Conservation (phyloP, 2,113 vertebrate genomes). For the Actenoides hombroni region DNA sequence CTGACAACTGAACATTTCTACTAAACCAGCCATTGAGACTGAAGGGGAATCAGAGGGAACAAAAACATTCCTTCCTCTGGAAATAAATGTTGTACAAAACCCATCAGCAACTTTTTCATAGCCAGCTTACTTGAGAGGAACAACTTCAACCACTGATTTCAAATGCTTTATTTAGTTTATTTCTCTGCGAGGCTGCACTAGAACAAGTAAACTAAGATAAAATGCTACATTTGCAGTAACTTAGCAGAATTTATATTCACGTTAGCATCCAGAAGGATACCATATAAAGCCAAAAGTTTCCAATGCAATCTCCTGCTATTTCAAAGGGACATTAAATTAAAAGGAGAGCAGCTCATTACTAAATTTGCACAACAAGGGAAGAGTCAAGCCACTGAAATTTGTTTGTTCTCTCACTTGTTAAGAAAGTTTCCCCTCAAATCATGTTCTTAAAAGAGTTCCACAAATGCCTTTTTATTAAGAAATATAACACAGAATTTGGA, state of each 20-base stretch:
- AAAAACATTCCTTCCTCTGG: conserved; percentile 48
- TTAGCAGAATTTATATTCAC: neutral
- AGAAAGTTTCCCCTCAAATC: conserved; percentile 9
- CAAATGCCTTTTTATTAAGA: conserved; percentile 26
- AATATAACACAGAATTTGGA: neutral
- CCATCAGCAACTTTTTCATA: neutral
- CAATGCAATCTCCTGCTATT: neutral
- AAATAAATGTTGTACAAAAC: conserved; percentile 52
- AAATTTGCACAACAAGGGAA: conserved; percentile 25
- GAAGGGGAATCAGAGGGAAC: conserved; percentile 41
- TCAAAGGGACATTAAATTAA: conserved; percentile 18
- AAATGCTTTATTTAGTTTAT: neutral
- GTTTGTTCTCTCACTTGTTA: conserved; percentile 23
- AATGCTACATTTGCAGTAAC: neutral
- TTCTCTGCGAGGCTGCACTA: neutral
- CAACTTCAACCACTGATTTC: neutral
- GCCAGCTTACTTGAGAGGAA: neutral
- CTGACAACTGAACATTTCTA: conserved; percentile 78
- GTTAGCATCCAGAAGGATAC: neutral
- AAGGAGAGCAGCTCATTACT: conserved; percentile 18
- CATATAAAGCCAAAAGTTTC: conserved; percentile 14
- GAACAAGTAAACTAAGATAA: neutral
- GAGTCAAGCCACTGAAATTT: neutral
- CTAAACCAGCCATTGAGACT: conserved; percentile 76
- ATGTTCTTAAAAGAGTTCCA: neutral